Evolutionary conservation across 2,888 invertebrate species (phyloP), one percentile per base, ranked within the genome.

Genomic region (Pterostichus niger): DNA sequence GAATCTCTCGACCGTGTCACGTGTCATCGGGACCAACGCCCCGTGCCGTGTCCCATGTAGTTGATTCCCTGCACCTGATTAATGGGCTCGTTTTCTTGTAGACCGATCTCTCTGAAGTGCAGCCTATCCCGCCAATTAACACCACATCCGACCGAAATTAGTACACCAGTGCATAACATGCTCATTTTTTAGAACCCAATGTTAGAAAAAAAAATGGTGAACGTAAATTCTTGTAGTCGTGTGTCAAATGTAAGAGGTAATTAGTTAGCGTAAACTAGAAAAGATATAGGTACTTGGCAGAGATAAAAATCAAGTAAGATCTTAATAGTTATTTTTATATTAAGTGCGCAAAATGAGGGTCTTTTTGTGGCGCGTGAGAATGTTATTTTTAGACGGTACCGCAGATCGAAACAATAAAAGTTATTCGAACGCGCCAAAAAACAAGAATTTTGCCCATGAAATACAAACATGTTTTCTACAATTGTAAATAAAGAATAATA

Each of bases 131-230:
- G 59, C 31, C 31, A 59, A 59, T 59, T 59, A 59, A 24, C 59
- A 59, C 59, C 59, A 59, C 9, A 31, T 59, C 24, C 24, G 49
- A 59, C 11, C 7, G 24, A 31, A 59, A 59, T 59, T 59, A 59
- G 59, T 59, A 31, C 9, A 31, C 24, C 11, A 11, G 17, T 10
- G 17, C 10, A 17, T 11, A 11, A 17, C 59, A 31, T 6, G 15
- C 7, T 59, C 31, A 31, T 31, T 59, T 59, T 31, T 59, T n/a
- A 49, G 3, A 59, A 17, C 59, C 59, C 31, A 59, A 59, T 31
- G 31, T 59, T 17, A 6, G 24, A 13, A 49, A 49, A n/a, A 17
- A 11, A 15, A 31, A 31, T 24, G 10, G 49, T 49, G 6, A 49
- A 6, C n/a, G 49, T 13, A 10, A 9, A 13, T n/a, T n/a, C 49